phyloP scores from a whole-genome alignment of 2,888 invertebrate species.

The Lithosia quadra region DNA sequence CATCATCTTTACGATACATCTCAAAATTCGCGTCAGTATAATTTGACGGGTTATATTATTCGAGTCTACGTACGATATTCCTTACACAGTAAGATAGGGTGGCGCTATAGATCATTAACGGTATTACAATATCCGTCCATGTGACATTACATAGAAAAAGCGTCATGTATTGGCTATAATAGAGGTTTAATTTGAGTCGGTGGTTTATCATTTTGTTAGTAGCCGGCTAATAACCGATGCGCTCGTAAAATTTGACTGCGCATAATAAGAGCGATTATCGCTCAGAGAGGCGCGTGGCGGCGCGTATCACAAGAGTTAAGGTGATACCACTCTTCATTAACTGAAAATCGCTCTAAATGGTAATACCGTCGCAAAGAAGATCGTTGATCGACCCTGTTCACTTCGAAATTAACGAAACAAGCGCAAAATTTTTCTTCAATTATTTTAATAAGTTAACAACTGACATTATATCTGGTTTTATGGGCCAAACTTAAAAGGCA shows the following conservation, averaged over 20 bases:
- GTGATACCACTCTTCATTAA: constrained; percentile 79
- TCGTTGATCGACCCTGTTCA: constrained; percentile 64
- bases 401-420: constrained; percentile 75
- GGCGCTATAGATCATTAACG: constrained; percentile 64
- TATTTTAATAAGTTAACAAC: constrained; percentile 78
- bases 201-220: constrained; percentile 78
- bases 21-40: constrained; percentile 69
- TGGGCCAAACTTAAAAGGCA: constrained; percentile 60
- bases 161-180: constrained; percentile 70
- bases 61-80: constrained; percentile 52
- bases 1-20: constrained; percentile 68
- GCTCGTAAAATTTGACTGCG: constrained; percentile 86
- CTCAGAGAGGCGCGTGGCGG: constrained; percentile 71
- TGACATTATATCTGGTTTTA: constrained; percentile 72
- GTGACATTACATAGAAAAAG: constrained; percentile 71
- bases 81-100: constrained; percentile 39
- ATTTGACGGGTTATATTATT: constrained; percentile 64
- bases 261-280: constrained; percentile 83
- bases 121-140: constrained; percentile 63
- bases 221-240: constrained; percentile 77
- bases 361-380: constrained; percentile 71
- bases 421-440: constrained; percentile 74
- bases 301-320: constrained; percentile 65
- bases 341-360: constrained; percentile 83
- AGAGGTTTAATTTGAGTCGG: constrained; percentile 77